Evolutionary conservation across 2,888 invertebrate species (phyloP).

Genomic region (Spodoptera picta): DNA sequence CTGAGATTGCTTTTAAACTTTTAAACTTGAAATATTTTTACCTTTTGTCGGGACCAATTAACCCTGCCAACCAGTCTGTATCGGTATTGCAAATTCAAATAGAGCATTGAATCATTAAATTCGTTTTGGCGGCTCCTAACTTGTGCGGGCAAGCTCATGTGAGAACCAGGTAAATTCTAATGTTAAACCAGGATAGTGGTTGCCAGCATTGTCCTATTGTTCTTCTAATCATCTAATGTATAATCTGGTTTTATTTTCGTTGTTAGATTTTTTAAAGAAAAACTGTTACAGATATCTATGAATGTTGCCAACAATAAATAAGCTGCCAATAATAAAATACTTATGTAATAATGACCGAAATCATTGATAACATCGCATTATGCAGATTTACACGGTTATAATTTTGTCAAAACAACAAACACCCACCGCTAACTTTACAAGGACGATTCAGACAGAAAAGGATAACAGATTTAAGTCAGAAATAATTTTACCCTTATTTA

Average conservation of each 20-base stretch:
- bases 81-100: constrained; percentile 64
- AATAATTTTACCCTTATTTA: constrained; percentile 60
- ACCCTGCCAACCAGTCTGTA: constrained; percentile 50
- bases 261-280: too few relatives aligned
- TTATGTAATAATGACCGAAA: not conserved
- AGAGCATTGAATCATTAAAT: constrained; percentile 61
- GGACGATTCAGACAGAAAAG: constrained; percentile 60
- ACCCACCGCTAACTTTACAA: constrained; percentile 52
- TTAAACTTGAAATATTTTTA: constrained; percentile 61
- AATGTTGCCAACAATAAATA: too few relatives aligned
- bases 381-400: constrained; percentile 4
- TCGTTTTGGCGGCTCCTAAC: constrained; percentile 46
- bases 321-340: too few relatives aligned
- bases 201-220: too few relatives aligned
- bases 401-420: constrained; percentile 21
- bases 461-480: constrained; percentile 63
- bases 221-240: too few relatives aligned
- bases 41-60: constrained; percentile 59
- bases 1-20: constrained; percentile 60
- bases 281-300: too few relatives aligned
- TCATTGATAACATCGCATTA: constrained; percentile 13
- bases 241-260: too few relatives aligned
- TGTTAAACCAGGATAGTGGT: not conserved
- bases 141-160: constrained; percentile 32
- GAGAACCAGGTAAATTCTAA: constrained; percentile 9